phyloP scores from a whole-genome alignment of 2,888 invertebrate genomes.

The Xestia c-nigrum region DNA sequence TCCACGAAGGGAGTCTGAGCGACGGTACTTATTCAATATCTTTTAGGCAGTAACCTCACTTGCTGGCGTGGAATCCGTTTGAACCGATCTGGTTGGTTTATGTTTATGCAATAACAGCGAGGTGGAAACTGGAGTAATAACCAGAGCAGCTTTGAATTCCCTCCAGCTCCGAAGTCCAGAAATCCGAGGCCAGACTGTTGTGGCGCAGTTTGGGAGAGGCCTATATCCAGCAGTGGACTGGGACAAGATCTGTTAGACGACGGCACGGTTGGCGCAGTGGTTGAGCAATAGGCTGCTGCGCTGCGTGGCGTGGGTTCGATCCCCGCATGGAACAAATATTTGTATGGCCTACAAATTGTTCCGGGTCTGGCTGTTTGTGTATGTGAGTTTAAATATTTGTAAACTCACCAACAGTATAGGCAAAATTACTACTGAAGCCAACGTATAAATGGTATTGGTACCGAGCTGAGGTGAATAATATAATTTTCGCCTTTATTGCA shows the following conservation, averaged over 20 bases:
- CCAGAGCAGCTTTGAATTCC: background rate
- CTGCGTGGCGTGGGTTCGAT: background rate
- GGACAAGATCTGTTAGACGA: background rate
- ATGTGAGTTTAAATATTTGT: background rate
- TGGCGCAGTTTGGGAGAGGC: background rate
- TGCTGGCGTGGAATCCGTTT: background rate
- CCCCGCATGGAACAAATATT: background rate
- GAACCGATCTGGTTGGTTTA: background rate
- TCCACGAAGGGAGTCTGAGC: conserved; percentile 97
- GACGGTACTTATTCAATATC: conserved; percentile 87
- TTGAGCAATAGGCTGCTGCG: background rate
- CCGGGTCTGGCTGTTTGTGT: background rate
- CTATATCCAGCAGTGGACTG: background rate
- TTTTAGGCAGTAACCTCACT: background rate
- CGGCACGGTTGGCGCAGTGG: background rate
- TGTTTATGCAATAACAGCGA: background rate
- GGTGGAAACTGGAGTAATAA: background rate
- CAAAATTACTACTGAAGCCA: background rate
- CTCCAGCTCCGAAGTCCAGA: background rate
- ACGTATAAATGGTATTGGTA: background rate
- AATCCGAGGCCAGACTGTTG: background rate
- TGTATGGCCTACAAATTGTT: background rate
- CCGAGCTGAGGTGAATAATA: background rate
- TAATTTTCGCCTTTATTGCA: background rate
- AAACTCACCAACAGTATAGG: background rate